Conservation (phyloP, 2,113 vertebrate genomes). For the Notechis scutatus region DNA sequence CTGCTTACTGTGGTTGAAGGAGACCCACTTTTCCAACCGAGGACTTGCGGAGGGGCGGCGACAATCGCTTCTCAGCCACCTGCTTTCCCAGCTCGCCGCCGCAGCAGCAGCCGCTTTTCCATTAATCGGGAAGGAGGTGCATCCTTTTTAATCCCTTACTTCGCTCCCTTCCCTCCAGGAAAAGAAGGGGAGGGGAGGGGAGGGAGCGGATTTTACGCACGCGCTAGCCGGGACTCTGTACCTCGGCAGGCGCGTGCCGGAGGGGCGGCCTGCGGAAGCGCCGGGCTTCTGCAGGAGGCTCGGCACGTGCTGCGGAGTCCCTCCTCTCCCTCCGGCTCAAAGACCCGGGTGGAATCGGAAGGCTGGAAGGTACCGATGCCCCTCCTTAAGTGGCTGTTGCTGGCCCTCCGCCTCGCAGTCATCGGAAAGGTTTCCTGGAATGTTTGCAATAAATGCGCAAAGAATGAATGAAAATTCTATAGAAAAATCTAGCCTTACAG, state of each 20-base stretch:
- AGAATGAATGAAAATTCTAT: neutral
- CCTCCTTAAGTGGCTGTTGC: neutral
- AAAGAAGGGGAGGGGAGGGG: accelerated
- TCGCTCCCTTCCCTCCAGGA: neutral
- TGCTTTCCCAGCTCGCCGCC: conserved; percentile 24
- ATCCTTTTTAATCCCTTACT: too few species aligned
- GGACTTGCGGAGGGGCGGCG: conserved; percentile 16
- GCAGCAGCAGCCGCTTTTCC: neutral
- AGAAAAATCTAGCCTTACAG: neutral
- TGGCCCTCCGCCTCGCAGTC: neutral
- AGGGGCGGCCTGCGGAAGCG: neutral
- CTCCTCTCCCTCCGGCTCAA: neutral
- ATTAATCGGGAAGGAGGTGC: neutral
- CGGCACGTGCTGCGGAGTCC: neutral
- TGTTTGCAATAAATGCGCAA: neutral
- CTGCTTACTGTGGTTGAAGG: conserved; percentile 8
- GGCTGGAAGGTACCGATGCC: neutral
- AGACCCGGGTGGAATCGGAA: neutral
- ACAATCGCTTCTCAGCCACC: conserved; percentile 26
- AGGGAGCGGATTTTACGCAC: neutral
- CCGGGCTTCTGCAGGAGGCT: neutral
- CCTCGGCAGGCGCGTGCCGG: neutral
- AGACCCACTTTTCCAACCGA: neutral
- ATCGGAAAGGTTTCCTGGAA: neutral
- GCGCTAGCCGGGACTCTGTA: neutral